Percentiles rank a stretch among this genome's conserved stretches.
phyloP scores from a whole-genome alignment of 2,113 vertebrate genomes.

The Eurypyga helias region DNA sequence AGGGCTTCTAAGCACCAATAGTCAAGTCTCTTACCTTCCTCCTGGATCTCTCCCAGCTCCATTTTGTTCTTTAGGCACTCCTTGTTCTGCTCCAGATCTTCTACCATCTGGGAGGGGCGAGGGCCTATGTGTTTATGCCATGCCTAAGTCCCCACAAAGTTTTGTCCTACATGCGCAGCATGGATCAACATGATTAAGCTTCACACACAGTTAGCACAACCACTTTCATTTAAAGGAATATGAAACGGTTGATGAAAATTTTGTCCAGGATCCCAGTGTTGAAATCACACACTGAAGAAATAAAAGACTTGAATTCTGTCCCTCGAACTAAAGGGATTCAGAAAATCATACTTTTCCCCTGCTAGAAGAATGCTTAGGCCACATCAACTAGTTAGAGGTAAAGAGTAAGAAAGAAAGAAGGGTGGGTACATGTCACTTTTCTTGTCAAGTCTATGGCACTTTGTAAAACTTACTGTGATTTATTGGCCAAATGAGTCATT shows the following conservation, averaged over 20 bases:
- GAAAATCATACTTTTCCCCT: background rate
- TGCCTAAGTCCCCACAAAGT: background rate
- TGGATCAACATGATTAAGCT: background rate
- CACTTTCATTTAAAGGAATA: background rate
- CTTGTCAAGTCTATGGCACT: background rate
- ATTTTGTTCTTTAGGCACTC: background rate
- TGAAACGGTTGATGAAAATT: background rate
- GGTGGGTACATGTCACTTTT: background rate
- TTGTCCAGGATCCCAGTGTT: background rate
- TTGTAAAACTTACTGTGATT: background rate
- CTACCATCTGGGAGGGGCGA: background rate
- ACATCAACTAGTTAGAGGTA: background rate
- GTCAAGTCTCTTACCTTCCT: background rate
- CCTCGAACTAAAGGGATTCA: background rate
- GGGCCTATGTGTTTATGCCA: background rate
- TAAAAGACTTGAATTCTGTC: background rate
- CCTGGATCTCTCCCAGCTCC: background rate
- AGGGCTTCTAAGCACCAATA: background rate
- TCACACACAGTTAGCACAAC: background rate
- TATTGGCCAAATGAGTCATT: background rate
- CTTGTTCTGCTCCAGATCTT: background rate
- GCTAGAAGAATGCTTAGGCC: background rate
- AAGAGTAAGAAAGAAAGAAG: background rate
- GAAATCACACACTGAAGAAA: background rate
- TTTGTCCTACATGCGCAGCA: background rate